Percentiles rank a stretch among this genome's conserved stretches.
Evolutionary conservation across 2,888 invertebrate genomes (phyloP).

Genomic region (Troglohyphantes excavatus): DNA sequence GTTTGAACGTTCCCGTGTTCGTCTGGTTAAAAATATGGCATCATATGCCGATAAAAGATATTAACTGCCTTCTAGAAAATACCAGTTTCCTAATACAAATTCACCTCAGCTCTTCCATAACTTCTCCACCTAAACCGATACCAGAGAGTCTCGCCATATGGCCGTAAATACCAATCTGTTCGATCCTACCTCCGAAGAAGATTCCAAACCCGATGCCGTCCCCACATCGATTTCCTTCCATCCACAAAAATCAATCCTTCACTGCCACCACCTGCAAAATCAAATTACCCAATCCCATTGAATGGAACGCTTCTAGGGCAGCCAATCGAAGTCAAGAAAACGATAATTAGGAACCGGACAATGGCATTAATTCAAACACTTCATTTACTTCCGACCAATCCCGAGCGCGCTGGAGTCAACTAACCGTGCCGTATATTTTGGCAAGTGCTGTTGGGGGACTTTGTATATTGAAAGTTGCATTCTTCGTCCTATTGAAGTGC

Average conservation of each 20-base stretch:
- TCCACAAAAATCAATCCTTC: slow-evolving; percentile 24
- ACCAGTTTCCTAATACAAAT: background rate
- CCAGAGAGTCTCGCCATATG: background rate
- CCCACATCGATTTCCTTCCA: background rate
- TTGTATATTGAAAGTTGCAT: slow-evolving; percentile 25
- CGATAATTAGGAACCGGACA: slow-evolving; percentile 38
- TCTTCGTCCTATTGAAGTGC: slow-evolving; percentile 1
- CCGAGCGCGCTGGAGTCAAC: background rate
- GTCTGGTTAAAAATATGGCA: too few species aligned
- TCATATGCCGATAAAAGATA: too few species aligned
- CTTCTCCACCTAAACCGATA: too few species aligned
- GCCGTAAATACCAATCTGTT: background rate
- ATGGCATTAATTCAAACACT: slow-evolving; percentile 23
- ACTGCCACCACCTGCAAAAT: slow-evolving; percentile 1
- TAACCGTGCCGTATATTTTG: too few species aligned
- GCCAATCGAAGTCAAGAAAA: slow-evolving; percentile 50
- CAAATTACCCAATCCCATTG: slow-evolving; percentile 17
- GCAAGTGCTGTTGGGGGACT: background rate
- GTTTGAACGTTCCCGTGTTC: too few species aligned
- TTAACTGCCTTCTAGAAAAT: too few species aligned
- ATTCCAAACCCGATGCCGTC: too few species aligned
- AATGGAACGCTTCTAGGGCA: background rate
- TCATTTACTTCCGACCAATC: slow-evolving; percentile 6
- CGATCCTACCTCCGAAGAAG: background rate
- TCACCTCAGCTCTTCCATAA: background rate